Percentiles rank a stretch among this genome's conserved stretches.
These are phyloP conservation scores for Galemys pyrenaicus DNA, from an alignment of 2,113 vertebrate species.

Conservation along the genomic window DNA sequence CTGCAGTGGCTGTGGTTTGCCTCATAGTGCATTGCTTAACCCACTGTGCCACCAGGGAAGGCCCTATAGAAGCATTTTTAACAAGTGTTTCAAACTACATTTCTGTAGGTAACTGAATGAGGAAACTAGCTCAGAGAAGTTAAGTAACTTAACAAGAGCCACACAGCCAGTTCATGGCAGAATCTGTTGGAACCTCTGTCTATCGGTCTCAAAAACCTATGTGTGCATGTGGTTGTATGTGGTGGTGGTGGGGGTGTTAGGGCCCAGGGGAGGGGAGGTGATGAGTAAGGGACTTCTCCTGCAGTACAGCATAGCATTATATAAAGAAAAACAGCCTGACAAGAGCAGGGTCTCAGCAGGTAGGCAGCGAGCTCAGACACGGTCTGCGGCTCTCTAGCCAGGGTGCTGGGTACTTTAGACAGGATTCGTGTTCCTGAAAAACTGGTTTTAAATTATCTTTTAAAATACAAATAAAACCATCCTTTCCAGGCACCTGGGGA, in stretches of 20 bases:
- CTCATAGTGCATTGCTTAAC: too few relatives aligned
- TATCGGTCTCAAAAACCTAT: background rate
- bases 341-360: background rate
- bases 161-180: background rate
- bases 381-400: background rate
- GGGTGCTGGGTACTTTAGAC: conserved; percentile 42
- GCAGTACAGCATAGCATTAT: background rate
- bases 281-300: background rate
- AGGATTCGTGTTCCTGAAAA: conserved; percentile 65
- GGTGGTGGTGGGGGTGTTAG: background rate
- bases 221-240: background rate
- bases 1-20: too few relatives aligned
- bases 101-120: background rate
- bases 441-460: conserved; percentile 66
- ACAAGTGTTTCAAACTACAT: background rate
- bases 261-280: background rate
- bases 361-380: background rate
- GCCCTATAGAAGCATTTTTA: background rate
- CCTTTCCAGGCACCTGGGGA: background rate
- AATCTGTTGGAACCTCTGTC: background rate
- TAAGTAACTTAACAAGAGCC: background rate
- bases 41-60: too few relatives aligned
- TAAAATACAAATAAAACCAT: conserved; percentile 54
- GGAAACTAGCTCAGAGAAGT: background rate
- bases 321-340: background rate